Percentiles rank a stretch among this genome's conserved stretches.
These are phyloP conservation scores for Aromia moschata DNA, from an alignment of 2,888 invertebrate genomes.

Conservation along the genomic window DNA sequence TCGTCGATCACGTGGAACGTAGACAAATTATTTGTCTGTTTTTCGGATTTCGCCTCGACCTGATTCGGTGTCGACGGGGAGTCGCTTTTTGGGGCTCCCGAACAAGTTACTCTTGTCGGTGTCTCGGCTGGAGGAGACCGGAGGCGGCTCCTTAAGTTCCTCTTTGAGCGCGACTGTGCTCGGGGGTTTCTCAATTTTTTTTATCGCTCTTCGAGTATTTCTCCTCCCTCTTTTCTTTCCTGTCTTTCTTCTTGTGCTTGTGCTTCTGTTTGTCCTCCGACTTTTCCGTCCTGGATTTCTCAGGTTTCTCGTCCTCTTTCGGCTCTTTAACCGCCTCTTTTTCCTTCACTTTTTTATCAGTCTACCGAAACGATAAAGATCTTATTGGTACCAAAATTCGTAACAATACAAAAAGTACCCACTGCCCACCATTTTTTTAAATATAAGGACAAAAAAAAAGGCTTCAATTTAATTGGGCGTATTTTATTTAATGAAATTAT, in stretches of 20 bases:
- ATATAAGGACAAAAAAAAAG: too few species aligned
- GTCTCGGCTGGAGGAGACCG: constrained; percentile 35
- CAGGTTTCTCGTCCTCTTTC: constrained; percentile 53
- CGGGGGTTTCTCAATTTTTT: constrained; percentile 36
- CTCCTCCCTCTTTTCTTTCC: constrained; percentile 68
- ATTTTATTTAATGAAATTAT: too few species aligned
- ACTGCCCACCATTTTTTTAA: too few species aligned
- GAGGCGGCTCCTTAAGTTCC: constrained; percentile 21
- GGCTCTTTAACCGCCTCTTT: constrained; percentile 60
- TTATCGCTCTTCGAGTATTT: constrained; percentile 59
- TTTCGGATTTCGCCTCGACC: constrained; percentile 38
- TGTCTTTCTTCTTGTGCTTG: constrained; percentile 67
- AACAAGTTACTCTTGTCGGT: constrained; percentile 48
- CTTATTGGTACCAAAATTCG: too few species aligned
- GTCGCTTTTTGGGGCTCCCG: constrained; percentile 45
- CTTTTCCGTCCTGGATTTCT: constrained; percentile 56
- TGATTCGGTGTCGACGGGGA: constrained; percentile 40
- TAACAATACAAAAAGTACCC: too few species aligned
- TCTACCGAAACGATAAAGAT: constrained; percentile 48
- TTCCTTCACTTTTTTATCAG: constrained; percentile 68
- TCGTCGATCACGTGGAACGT: constrained; percentile 50
- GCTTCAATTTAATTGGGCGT: too few species aligned
- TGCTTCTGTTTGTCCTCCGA: constrained; percentile 63
- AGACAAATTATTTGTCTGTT: constrained; percentile 6
- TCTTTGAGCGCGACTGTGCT: constrained; percentile 27